Evolutionary conservation across 2,797 vertebrate species (phyloP).

Genomic region (Molossus alvarezi): DNA sequence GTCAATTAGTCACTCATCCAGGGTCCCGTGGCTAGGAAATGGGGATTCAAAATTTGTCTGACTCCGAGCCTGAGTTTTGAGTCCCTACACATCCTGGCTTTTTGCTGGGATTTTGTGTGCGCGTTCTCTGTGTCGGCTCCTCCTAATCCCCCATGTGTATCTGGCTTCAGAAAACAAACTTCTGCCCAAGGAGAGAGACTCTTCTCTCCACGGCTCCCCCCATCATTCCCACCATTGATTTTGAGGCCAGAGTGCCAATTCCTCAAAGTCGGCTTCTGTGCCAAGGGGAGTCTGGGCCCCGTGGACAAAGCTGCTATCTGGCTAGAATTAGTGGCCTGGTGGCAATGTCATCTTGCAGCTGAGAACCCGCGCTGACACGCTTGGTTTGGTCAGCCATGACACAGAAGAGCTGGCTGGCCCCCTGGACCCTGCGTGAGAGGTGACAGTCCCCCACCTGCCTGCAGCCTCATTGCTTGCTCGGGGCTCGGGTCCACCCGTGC

Average conservation of each 20-base stretch:
- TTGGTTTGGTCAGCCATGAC: not conserved
- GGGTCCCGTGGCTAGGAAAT: not conserved
- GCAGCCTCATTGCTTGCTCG: too few species aligned
- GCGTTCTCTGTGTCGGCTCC: not conserved
- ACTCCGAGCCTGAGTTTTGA: not conserved
- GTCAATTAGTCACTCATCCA: not conserved
- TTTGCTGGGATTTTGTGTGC: constrained; percentile 9
- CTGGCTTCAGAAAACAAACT: constrained; percentile 9
- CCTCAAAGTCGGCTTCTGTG: not conserved
- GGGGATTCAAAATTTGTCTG: not conserved
- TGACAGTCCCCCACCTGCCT: not conserved
- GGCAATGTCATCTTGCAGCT: not conserved
- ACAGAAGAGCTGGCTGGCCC: not conserved
- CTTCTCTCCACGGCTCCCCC: not conserved
- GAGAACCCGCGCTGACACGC: too few species aligned
- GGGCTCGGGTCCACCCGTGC: too few species aligned
- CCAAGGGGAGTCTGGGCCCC: not conserved
- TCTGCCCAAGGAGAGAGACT: not conserved
- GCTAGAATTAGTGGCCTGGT: not conserved
- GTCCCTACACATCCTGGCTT: not conserved
- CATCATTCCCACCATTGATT: not conserved
- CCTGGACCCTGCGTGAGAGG: not conserved
- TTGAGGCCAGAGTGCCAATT: not conserved
- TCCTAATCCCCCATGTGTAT: not conserved
- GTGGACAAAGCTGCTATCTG: fast-evolving